Conservation (phyloP, 2,888 invertebrate species). For the Drosophila seclusa region DNA sequence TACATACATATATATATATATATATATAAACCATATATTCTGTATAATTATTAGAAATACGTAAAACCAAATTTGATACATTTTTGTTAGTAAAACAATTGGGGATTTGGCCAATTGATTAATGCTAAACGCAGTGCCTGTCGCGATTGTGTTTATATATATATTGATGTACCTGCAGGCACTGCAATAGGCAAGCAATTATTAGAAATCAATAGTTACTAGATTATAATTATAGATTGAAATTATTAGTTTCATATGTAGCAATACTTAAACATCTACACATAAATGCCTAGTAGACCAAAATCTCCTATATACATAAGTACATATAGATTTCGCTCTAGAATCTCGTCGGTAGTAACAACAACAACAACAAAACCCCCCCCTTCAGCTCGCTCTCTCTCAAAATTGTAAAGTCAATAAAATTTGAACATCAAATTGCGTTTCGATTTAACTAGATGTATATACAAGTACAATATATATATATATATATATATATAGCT, state of each 20-base stretch:
- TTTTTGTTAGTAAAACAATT: constrained; percentile 12
- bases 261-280: constrained; percentile 3
- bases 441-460: constrained; percentile 34
- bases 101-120: not conserved
- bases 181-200: constrained; percentile 15
- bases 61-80: constrained; percentile 18
- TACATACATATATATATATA: constrained; percentile 18
- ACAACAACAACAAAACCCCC: not conserved
- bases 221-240: constrained; percentile 20
- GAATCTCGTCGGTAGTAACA: constrained; percentile 12
- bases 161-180: constrained; percentile 10
- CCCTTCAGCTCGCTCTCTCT: constrained; percentile 37
- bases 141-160: not conserved
- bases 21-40: constrained; percentile 4
- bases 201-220: constrained; percentile 22
- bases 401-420: constrained; percentile 33
- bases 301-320: constrained; percentile 11
- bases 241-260: constrained; percentile 25
- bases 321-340: constrained; percentile 28
- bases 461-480: constrained; percentile 10
- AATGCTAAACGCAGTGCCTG: constrained; percentile 3
- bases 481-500: constrained; percentile 17
- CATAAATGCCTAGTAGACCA: constrained; percentile 11
- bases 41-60: constrained; percentile 13
- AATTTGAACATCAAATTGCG: constrained; percentile 16